These are phyloP conservation scores for Drosophila villosipedis DNA, from an alignment of 2,888 invertebrate species.

Conservation along the genomic window DNA sequence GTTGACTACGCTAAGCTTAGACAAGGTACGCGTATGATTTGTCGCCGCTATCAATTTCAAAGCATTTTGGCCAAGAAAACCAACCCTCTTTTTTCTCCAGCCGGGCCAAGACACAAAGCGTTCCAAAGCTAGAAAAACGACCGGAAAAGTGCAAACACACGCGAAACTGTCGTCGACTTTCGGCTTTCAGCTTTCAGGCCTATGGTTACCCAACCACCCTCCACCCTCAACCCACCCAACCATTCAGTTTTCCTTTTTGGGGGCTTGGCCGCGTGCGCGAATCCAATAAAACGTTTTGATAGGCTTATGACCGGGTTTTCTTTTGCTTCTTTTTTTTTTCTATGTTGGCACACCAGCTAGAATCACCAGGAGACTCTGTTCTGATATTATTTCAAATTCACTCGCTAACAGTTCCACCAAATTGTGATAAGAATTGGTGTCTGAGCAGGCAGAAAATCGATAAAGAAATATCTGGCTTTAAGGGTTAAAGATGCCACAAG, in stretches of 20 bases:
- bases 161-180: slow-evolving; percentile 73
- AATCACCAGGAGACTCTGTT: slow-evolving; percentile 36
- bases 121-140: slow-evolving; percentile 62
- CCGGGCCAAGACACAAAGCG: slow-evolving; percentile 42
- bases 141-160: slow-evolving; percentile 79
- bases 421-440: slow-evolving; percentile 51
- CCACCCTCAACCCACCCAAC: not conserved
- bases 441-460: slow-evolving; percentile 37
- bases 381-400: slow-evolving; percentile 67
- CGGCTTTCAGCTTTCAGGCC: slow-evolving; percentile 1
- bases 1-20: slow-evolving; percentile 28
- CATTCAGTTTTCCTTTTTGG: slow-evolving; percentile 3
- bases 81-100: slow-evolving; percentile 37
- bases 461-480: slow-evolving; percentile 9
- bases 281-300: slow-evolving; percentile 76
- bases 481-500: not conserved
- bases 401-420: slow-evolving; percentile 63
- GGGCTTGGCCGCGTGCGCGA: slow-evolving; percentile 70
- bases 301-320: slow-evolving; percentile 66
- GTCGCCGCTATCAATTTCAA: slow-evolving; percentile 74
- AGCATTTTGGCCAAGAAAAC: slow-evolving; percentile 37
- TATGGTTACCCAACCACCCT: not conserved
- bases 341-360: slow-evolving; percentile 45
- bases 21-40: slow-evolving; percentile 66
- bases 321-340: slow-evolving; percentile 34